phyloP scores from a whole-genome alignment of 2,888 invertebrate species.

The Leucophenga maculata region DNA sequence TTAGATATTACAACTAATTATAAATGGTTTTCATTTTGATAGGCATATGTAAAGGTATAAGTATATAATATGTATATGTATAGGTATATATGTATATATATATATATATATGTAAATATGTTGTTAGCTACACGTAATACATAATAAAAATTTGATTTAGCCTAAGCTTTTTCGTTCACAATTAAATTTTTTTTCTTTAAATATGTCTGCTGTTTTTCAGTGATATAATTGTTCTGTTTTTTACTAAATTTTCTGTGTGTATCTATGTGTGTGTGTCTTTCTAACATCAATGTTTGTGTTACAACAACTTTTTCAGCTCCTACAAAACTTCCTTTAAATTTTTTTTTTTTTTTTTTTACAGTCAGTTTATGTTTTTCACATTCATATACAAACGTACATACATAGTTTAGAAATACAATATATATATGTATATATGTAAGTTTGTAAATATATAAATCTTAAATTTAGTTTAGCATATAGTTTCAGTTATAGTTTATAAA shows the following conservation, averaged over 20 bases:
- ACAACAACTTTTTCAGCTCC: too few species aligned
- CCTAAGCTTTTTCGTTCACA: constrained; percentile 6
- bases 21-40: constrained; percentile 14
- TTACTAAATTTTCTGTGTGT: background rate
- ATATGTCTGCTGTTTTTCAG: background rate
- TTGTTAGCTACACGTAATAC: background rate
- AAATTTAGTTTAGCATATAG: background rate
- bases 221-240: constrained; percentile 5
- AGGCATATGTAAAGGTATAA: constrained; percentile 38
- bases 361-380: constrained; percentile 11
- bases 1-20: constrained; percentile 2
- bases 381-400: background rate
- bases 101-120: constrained; percentile 39
- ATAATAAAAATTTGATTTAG: constrained; percentile 4
- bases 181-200: background rate
- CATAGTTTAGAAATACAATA: too few species aligned
- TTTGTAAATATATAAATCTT: background rate
- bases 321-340: background rate
- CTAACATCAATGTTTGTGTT: too few species aligned
- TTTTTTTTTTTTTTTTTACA: background rate
- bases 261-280: background rate
- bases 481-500: background rate
- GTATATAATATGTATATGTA: constrained; percentile 31
- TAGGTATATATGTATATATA: constrained; percentile 37
- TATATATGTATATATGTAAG: background rate